Base-by-base conservation (phyloP, 2,888 invertebrate species). In the Ecliptopera silaceata region DNA sequence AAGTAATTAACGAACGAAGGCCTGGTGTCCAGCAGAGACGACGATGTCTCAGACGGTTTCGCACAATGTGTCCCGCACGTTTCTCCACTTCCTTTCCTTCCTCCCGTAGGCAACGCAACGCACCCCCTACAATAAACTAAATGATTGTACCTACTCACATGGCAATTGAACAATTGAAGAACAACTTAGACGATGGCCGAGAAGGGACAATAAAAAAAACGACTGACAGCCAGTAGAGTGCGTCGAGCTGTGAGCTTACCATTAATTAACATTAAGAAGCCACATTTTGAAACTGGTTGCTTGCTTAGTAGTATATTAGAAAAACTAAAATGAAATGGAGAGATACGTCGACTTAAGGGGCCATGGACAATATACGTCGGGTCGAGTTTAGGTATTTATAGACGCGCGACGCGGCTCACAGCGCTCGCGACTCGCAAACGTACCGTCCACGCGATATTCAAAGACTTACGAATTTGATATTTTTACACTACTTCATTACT, bases 51-150 rank as follows among this genome's bases (percentile, higher is more conserved):
- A 26, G 51, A 50, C 74, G 72, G 75, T 80, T 88, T 89, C 90
- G 87, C 90, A 89, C 89, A 88, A 88, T 89, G 89, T 90, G 89
- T 78, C 77, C 71, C 74, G 75, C 89, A 88, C 86, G 77, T 88
- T 86, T 75, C 72, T 70, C 73, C 72, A 71, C 78, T 82, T 86
- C 84, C 83, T 81, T 73, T 70, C 68, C 65, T 69, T 66, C 68
- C 54, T 61, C 68, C 62, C 69, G 59, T 46, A 56, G 55, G 15
- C 13, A 60, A 59, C 57, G 59, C 63, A 54, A 51, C 44, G 50
- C 57, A 66, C 65, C 71, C 61, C 62, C 59, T 34, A 59, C 58
- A 65, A 69, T 70, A 56, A 68, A 68, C 63, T 66, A 52, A 70
- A 72, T 71, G 70, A 72, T 69, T 65, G 59, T 66, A 60, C 66